Percentiles rank a stretch among this genome's conserved stretches.
phyloP scores from a whole-genome alignment of 2,113 vertebrate species.

The Mesembrinibis cayennensis region DNA sequence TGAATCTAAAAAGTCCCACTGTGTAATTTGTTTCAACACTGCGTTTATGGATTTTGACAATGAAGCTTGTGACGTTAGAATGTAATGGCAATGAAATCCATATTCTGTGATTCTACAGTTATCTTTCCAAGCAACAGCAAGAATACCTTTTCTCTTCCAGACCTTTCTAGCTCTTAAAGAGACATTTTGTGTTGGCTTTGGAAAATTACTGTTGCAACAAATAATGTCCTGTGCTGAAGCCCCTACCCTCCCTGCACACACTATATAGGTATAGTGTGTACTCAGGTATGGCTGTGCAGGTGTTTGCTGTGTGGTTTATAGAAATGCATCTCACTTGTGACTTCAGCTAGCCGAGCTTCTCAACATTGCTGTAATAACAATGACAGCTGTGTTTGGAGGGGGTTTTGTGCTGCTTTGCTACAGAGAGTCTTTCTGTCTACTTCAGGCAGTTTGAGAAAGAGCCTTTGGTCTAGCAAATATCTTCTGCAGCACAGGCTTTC shows the following conservation, averaged over 20 bases:
- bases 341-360: background rate
- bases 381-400: background rate
- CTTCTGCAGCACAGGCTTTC: background rate
- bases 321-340: background rate
- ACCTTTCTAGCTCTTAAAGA: background rate
- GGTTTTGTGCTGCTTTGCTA: background rate
- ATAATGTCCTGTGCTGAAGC: background rate
- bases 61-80: rapidly evolving
- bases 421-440: background rate
- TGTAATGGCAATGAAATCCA: background rate
- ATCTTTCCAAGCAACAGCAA: background rate
- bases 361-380: background rate
- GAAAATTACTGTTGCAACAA: background rate
- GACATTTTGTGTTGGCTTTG: background rate
- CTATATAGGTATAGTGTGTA: background rate
- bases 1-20: background rate
- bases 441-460: background rate
- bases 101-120: background rate
- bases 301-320: background rate
- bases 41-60: background rate
- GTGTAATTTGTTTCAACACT: background rate
- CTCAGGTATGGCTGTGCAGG: background rate
- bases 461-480: background rate
- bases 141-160: background rate
- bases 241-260: background rate